Evolutionary conservation across 2,797 vertebrate species (phyloP).

Genomic region (Rhynchonycteris naso): DNA sequence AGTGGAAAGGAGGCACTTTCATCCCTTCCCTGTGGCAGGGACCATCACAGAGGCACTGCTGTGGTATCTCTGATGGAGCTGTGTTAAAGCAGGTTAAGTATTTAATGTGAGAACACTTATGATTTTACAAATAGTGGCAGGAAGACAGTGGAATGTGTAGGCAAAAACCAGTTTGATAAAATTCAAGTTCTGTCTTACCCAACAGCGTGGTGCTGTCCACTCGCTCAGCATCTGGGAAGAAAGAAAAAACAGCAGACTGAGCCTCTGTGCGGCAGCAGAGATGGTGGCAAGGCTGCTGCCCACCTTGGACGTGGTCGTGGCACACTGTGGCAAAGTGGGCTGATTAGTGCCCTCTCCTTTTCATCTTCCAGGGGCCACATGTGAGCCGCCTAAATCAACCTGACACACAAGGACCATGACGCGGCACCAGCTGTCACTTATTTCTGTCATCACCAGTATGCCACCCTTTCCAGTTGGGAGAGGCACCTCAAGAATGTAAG

Average conservation of each 20-base stretch:
- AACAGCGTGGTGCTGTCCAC: conserved; percentile 83
- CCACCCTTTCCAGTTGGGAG: neutral
- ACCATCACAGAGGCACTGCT: rapidly evolving
- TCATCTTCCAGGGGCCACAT: neutral
- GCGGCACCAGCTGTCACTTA: rapidly evolving
- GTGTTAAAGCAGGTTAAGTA: neutral
- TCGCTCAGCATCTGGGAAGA: conserved; percentile 79
- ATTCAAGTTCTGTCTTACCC: conserved; percentile 72
- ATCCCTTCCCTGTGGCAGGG: rapidly evolving
- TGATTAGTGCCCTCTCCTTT: neutral
- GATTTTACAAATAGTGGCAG: no score
- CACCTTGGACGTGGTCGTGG: neutral
- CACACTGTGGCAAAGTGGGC: rapidly evolving
- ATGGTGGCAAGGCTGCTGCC: neutral
- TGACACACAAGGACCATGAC: rapidly evolving
- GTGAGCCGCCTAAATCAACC: rapidly evolving
- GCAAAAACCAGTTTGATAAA: neutral
- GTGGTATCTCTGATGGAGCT: rapidly evolving
- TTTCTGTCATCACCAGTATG: rapidly evolving
- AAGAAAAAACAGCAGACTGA: neutral
- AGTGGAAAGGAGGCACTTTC: rapidly evolving
- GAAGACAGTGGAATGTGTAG: rapidly evolving
- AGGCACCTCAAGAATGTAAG: rapidly evolving
- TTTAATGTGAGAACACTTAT: neutral
- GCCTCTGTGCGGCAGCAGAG: rapidly evolving